phyloP scores from a whole-genome alignment of 2,888 invertebrate genomes.

The Synergus itoensis region DNA sequence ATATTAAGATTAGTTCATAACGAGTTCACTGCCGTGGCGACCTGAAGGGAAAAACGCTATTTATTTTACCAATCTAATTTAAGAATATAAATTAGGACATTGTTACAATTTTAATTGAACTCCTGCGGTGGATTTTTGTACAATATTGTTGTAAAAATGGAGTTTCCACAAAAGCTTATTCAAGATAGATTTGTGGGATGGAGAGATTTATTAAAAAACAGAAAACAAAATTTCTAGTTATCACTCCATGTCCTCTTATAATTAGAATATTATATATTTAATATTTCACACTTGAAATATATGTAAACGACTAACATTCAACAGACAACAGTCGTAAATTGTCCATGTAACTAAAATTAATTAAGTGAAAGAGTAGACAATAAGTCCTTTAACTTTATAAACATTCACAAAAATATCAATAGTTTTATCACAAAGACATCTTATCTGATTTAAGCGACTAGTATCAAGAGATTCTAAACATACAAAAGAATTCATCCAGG shows the following conservation, averaged over 20 bases:
- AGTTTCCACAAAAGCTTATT: not conserved
- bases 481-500: not conserved
- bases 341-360: not conserved
- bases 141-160: conserved; percentile 36
- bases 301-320: not conserved
- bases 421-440: conserved; percentile 2
- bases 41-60: conserved; percentile 21
- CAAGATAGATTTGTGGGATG: not conserved
- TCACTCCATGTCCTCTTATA: not conserved
- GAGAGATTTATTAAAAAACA: conserved; percentile 33
- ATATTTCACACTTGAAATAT: not conserved
- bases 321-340: not conserved
- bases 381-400: not conserved
- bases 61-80: conserved; percentile 28
- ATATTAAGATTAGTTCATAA: conserved; percentile 13
- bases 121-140: conserved; percentile 28
- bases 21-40: conserved; percentile 16
- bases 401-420: not conserved
- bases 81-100: conserved; percentile 15
- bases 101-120: conserved; percentile 21
- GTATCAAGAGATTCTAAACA: not conserved
- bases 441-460: not conserved
- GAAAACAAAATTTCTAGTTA: not conserved
- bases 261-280: not conserved
- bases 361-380: not conserved